Percentiles rank a stretch among this genome's conserved stretches.
phyloP scores from a whole-genome alignment of 1,140 invertebrate species.

The Globodera ellingtonae region DNA sequence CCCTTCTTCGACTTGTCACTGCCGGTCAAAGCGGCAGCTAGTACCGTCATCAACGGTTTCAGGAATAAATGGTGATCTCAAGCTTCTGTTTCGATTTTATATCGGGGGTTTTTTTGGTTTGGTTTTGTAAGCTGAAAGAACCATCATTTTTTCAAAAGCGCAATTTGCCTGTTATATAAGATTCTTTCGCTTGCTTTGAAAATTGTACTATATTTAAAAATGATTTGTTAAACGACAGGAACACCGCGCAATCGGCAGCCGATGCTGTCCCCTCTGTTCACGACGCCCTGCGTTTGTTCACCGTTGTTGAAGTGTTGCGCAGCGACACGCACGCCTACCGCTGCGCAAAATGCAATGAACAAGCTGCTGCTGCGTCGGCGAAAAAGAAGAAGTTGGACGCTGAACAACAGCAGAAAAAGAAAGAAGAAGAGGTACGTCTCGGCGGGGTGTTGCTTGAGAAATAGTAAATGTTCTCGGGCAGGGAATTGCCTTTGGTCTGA shows the following conservation, averaged over 20 bases:
- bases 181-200: constrained; percentile 24
- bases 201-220: too few species aligned
- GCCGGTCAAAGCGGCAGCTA: constrained; percentile 71
- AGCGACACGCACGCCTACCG: constrained; percentile 84
- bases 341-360: constrained; percentile 77
- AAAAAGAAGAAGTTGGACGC: not conserved
- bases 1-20: constrained; percentile 91
- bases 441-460: too few species aligned
- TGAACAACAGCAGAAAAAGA: too few species aligned
- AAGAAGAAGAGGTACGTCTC: too few species aligned
- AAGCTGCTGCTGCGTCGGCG: too few species aligned
- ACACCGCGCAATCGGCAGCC: not conserved
- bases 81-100: too few species aligned
- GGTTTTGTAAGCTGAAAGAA: not conserved
- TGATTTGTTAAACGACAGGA: too few species aligned
- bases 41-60: not conserved
- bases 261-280: constrained; percentile 7
- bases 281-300: constrained; percentile 85
- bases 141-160: constrained; percentile 65
- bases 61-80: too few species aligned
- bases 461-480: too few species aligned
- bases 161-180: constrained; percentile 54
- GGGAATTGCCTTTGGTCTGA: too few species aligned
- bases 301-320: constrained; percentile 80
- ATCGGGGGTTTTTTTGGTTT: too few species aligned